Percentiles rank a stretch among this genome's conserved stretches.
Conservation (phyloP, 2,113 vertebrate species). For the Argyrosomus japonicus region DNA sequence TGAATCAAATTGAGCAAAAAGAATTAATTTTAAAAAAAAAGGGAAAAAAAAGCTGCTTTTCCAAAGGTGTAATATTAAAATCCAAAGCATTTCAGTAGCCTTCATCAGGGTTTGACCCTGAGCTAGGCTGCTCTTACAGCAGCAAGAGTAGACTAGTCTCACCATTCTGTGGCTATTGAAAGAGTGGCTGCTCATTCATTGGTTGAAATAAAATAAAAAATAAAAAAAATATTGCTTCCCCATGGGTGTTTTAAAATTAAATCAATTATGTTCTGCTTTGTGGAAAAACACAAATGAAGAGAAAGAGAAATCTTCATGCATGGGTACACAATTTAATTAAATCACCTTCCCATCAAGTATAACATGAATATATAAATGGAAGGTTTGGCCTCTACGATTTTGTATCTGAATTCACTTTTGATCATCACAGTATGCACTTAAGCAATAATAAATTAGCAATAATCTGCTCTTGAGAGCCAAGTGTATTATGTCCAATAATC, state of each 20-base stretch:
- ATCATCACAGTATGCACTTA: neutral
- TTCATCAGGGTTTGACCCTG: conserved; percentile 24
- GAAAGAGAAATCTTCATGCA: neutral
- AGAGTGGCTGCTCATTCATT: neutral
- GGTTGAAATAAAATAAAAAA: neutral
- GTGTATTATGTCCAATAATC: neutral
- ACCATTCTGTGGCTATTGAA: neutral
- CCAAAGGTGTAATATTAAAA: conserved; percentile 26
- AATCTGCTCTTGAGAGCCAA: neutral
- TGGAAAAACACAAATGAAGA: neutral
- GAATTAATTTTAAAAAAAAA: neutral
- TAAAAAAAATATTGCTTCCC: neutral
- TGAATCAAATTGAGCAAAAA: conserved; percentile 25
- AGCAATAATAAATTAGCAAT: neutral
- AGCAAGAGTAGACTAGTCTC: neutral
- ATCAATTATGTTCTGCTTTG: neutral
- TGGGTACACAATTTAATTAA: neutral
- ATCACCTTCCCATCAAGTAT: neutral
- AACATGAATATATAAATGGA: neutral
- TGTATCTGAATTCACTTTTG: neutral
- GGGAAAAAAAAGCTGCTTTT: conserved; percentile 10
- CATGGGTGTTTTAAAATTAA: neutral
- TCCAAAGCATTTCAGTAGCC: conserved; percentile 18
- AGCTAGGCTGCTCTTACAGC: neutral
- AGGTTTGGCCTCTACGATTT: neutral